Base-by-base conservation (phyloP, 2,113 vertebrate species). In the Paradoxurus hermaphroditus region DNA sequence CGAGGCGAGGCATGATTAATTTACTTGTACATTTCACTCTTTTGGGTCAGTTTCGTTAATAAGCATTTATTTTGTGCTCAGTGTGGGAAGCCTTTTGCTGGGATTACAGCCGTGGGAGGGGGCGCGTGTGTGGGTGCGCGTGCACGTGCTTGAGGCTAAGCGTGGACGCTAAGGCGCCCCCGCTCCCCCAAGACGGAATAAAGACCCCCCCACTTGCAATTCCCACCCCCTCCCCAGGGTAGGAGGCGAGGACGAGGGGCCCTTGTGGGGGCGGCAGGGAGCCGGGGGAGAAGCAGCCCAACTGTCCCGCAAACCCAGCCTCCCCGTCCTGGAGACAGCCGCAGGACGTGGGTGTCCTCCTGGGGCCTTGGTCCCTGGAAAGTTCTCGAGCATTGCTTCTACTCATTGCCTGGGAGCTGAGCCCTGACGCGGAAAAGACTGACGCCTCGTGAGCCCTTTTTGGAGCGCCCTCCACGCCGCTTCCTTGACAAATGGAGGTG, bases 11-110 rank as follows among this genome's bases (percentile, higher is more conserved):
- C 77, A 13, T 75, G 77, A 92, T 96, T 89, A 86, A 90, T 97
- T 93, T 95, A 83, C 93, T 91, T 89, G 95, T 81, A 27, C 27
- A 4, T 94, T 95, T 97, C 79, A 75, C 75, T 73, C 12, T 94
- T 96, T 89, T 25, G 95, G 91, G 62, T 94, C 95, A 23, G 93
- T 95, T 70, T 96, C 51, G 93, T 91, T 94, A 94, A 91, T 91
- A 79, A 77, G 91, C 93, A 77, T 93, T 96, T 97, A 89, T 95
- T 91, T 84, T 70, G 91, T 91, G 93, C 84, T 89, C 83, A 18
- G 89, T 18, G 41, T 75, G 86, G 56, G 78, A 62, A 86, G n/a
- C 88, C 49, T 68, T 90, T 93, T 59, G 31, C 72, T 72, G 39
- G 86, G 82, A 39, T 95, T 93, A n/a, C 49, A 18, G 13, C 1